Conservation (phyloP, 30 jellyfish, hydroid and myxozoan genomes). For the Hydractinia symbiolongicarpus region DNA sequence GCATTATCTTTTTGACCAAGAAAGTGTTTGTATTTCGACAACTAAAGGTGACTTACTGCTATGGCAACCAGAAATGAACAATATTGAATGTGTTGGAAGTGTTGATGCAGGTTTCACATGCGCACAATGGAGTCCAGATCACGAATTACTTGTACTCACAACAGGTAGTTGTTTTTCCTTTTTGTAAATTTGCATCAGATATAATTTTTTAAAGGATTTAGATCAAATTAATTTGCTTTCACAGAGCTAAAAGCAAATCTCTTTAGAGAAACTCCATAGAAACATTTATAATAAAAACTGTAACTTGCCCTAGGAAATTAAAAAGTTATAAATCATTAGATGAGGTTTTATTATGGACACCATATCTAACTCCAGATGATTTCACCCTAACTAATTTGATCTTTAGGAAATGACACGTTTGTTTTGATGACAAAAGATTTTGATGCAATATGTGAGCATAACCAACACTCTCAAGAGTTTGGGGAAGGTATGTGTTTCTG, state of each 20-base stretch:
- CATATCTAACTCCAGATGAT: neutral
- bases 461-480: conserved; percentile 68
- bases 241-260: too few species aligned
- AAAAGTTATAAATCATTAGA: neutral
- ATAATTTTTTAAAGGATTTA: neutral
- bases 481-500: conserved; percentile 75
- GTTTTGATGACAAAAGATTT: conserved; percentile 74
- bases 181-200: neutral
- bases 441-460: conserved; percentile 73
- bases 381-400: neutral
- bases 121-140: conserved; percentile 91
- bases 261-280: too few species aligned
- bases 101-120: conserved; percentile 71
- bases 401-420: conserved; percentile 57
- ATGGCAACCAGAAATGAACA: conserved; percentile 56
- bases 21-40: conserved; percentile 48
- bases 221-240: too few species aligned
- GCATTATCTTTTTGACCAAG: conserved; percentile 59
- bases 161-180: conserved; percentile 52
- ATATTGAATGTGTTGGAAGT: conserved; percentile 64
- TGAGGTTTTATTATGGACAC: neutral
- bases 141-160: conserved; percentile 57
- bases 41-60: conserved; percentile 37
- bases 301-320: too few species aligned
- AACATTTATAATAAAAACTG: too few species aligned